Evolutionary conservation across 30 jellyfish, hydroid and myxozoan species (phyloP).

Genomic region (Cassiopea andromeda): DNA sequence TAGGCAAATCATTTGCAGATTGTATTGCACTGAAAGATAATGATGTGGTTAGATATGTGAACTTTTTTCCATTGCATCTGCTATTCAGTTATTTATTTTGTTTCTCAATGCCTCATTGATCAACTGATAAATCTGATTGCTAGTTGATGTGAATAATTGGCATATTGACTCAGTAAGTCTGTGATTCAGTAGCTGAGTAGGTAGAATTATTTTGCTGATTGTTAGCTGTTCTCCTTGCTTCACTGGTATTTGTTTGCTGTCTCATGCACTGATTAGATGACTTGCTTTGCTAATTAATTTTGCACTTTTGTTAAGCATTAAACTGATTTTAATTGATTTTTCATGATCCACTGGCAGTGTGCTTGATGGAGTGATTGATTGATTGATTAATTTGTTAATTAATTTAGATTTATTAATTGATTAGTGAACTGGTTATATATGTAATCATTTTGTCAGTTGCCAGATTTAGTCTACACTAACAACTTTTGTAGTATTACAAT

Average conservation of each 20-base stretch:
- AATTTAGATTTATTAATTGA: background rate
- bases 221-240: no score
- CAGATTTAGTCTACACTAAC: background rate
- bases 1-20: slow-evolving; percentile 65
- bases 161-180: background rate
- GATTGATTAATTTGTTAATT: background rate
- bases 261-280: no score
- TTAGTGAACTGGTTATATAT: background rate
- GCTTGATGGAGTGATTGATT: background rate
- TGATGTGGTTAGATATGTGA: slow-evolving; percentile 37
- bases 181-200: background rate
- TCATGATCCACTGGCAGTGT: background rate
- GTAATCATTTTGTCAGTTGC: background rate
- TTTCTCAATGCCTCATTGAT: background rate
- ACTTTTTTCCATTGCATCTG: background rate
- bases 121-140: background rate
- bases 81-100: background rate
- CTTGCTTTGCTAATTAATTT: no score
- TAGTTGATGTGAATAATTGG: background rate
- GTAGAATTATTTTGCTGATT: background rate
- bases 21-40: slow-evolving; percentile 8
- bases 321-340: background rate
- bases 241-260: no score
- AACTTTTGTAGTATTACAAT: background rate
- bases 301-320: background rate